Conservation (phyloP, 2,888 invertebrate genomes). For the Agrotis exclamationis region DNA sequence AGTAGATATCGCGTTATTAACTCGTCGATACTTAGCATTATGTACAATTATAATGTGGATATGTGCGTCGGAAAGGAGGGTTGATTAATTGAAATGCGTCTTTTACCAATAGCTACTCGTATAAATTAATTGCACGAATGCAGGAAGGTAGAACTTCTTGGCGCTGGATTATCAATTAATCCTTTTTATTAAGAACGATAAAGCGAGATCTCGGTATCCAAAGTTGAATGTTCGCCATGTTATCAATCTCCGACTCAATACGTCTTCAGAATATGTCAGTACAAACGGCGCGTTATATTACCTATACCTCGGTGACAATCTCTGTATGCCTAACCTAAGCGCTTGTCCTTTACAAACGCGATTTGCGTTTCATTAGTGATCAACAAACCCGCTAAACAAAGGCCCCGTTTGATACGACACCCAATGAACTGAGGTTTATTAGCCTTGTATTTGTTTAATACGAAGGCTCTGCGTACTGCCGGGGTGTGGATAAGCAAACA, state of each 20-base stretch:
- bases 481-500: constrained; percentile 74
- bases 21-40: constrained; percentile 73
- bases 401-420: constrained; percentile 67
- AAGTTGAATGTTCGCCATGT: no score
- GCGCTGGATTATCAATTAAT: neutral
- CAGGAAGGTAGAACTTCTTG: neutral
- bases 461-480: constrained; percentile 61
- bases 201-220: neutral
- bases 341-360: constrained; percentile 60
- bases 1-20: constrained; percentile 72
- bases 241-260: neutral
- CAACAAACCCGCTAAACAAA: constrained; percentile 65
- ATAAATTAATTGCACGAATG: constrained; percentile 27
- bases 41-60: constrained; percentile 33
- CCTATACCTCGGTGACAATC: constrained; percentile 11
- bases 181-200: neutral
- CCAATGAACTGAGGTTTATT: constrained; percentile 76
- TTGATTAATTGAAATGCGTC: constrained; percentile 21
- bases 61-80: constrained; percentile 20
- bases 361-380: constrained; percentile 64
- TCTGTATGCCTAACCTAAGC: constrained; percentile 25
- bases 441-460: constrained; percentile 78
- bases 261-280: no score
- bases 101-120: constrained; percentile 11
- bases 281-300: constrained; percentile 9